These are phyloP conservation scores for Tubulanus polymorphus DNA, from an alignment of 2,888 invertebrate genomes.

Conservation along the genomic window DNA sequence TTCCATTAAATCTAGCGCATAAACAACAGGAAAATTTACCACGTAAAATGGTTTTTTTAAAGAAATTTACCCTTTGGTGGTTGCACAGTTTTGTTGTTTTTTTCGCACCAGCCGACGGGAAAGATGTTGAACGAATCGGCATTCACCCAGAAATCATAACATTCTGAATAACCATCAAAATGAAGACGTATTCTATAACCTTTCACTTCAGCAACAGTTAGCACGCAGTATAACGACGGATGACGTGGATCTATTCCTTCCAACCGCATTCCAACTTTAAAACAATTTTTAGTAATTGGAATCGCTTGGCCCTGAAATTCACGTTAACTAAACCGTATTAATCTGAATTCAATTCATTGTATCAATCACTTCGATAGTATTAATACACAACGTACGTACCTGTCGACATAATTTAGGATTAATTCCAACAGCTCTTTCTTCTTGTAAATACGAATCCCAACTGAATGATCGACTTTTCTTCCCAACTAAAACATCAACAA, in stretches of 20 bases:
- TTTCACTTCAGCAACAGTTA: slow-evolving; percentile 70
- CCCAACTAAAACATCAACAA: slow-evolving; percentile 12
- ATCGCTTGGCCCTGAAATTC: slow-evolving; percentile 51
- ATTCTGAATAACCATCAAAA: slow-evolving; percentile 85
- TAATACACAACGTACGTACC: too few relatives aligned
- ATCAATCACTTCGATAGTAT: neutral
- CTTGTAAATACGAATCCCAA: slow-evolving; percentile 72
- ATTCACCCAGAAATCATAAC: slow-evolving; percentile 91
- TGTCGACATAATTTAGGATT: slow-evolving; percentile 65
- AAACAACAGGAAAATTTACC: slow-evolving; percentile 1
- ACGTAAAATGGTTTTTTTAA: neutral
- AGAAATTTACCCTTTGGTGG: slow-evolving; percentile 70
- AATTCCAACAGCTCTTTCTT: slow-evolving; percentile 69
- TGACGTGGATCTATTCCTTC: slow-evolving; percentile 93
- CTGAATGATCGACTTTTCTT: slow-evolving; percentile 66
- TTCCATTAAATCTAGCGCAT: too few relatives aligned
- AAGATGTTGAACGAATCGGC: slow-evolving; percentile 88
- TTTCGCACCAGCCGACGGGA: slow-evolving; percentile 89
- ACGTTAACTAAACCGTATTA: slow-evolving; percentile 3
- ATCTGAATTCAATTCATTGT: neutral
- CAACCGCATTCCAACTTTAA: slow-evolving; percentile 74
- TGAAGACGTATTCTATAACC: slow-evolving; percentile 82
- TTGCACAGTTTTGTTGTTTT: slow-evolving; percentile 71
- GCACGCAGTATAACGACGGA: slow-evolving; percentile 82
- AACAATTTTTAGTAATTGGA: slow-evolving; percentile 70